Conservation (phyloP, 2,888 invertebrate species). For the Drosophila sordidula region DNA sequence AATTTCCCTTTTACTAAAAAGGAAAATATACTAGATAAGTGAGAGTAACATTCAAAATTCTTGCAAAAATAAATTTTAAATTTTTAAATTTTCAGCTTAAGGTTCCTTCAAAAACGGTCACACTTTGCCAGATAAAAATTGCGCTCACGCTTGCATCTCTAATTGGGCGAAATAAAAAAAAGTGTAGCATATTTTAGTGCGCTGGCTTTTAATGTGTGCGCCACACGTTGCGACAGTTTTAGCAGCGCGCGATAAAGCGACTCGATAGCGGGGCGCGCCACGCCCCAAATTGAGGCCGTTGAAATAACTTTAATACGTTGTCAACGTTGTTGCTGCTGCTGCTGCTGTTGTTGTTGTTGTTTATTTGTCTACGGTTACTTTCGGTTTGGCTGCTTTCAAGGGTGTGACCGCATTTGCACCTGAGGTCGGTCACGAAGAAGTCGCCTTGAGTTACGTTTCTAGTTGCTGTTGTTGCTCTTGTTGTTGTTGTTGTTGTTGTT, state of each 20-base stretch:
- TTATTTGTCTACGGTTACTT: constrained; percentile 48
- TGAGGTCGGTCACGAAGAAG: constrained; percentile 66
- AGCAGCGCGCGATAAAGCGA: constrained; percentile 42
- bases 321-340: constrained; percentile 5
- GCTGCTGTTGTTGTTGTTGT: constrained; percentile 25
- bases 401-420: constrained; percentile 71
- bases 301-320: constrained; percentile 47
- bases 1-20: too few species aligned
- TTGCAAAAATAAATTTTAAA: too few species aligned
- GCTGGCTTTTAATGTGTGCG: constrained; percentile 44
- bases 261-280: constrained; percentile 41
- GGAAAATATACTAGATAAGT: too few species aligned
- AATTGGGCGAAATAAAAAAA: constrained; percentile 33
- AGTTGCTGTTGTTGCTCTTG: constrained; percentile 11
- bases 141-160: constrained; percentile 33
- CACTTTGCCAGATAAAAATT: not conserved
- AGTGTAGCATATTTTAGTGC: constrained; percentile 53
- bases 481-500: constrained; percentile 4
- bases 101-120: not conserved
- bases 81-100: too few species aligned
- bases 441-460: constrained; percentile 33
- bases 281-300: constrained; percentile 42
- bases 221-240: constrained; percentile 58
- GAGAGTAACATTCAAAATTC: too few species aligned
- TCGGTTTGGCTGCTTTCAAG: constrained; percentile 49